Evolutionary conservation across 1,140 invertebrate genomes (phyloP), one percentile per base, ranked within the genome.

Genomic region (Drosophila saltans): DNA sequence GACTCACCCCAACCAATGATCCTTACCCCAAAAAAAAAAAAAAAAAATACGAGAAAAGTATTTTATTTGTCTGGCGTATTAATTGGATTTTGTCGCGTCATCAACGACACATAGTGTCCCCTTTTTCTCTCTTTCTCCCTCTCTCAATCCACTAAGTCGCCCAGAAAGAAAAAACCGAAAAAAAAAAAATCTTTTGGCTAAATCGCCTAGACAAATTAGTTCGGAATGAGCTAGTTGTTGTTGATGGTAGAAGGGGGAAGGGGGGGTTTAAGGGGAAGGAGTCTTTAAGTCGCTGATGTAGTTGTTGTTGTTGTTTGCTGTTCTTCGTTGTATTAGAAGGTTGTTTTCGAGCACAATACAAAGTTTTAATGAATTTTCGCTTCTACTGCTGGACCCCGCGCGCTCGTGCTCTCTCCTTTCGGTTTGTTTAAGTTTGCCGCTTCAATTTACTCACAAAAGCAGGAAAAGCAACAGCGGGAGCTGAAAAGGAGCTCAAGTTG

Each of bases 21-120:
- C 33, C 33, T 7, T 11, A 40, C 39, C 39, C 24, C 21, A 52
- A 52, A 9, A 8, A 26, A 9, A 52, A 26, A 52, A 24, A 48
- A 48, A 48, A 24, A n/a, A 2, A 30, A 30, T 30, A 52, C 21
- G 24, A 52, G 21, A 10, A 40, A 59, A 59, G 59, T 69, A 69
- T 84, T 84, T 89, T 89, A 89, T 89, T 89, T 89, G 84, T 89
- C 84, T 89, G 80, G 84, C 84, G 81, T 78, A 89, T 89, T 89
- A 89, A 89, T 89, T 89, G 85, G 84, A 88, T 89, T 83, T 89
- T 81, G 84, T 81, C 85, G 85, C 84, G 80, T 89, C 85, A 89
- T 81, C 80, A 89, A 66, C 78, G 62, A 48, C 41, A 55, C 66
- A 64, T 43, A 39, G 21, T 10, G n/a, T 2, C n/a, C 58, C 36